These are phyloP conservation scores for Paraescarpia echinospica DNA, from an alignment of 1,140 invertebrate species.

Conservation along the genomic window DNA sequence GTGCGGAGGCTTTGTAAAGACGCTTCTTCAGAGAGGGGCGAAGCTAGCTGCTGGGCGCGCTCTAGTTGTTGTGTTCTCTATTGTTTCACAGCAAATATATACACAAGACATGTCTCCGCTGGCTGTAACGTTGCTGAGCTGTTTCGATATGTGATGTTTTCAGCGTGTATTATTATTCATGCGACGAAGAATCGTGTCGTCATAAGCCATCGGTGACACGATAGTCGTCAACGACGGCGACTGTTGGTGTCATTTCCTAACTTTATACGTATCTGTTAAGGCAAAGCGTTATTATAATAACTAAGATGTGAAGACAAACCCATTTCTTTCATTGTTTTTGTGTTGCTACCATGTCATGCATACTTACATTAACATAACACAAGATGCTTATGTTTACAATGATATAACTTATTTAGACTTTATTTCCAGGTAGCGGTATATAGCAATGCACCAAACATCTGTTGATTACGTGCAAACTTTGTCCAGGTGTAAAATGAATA, in stretches of 20 bases:
- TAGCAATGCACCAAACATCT: background rate
- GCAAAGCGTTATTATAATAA: background rate
- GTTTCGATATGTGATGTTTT: background rate
- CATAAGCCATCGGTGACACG: background rate
- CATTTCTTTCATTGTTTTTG: background rate
- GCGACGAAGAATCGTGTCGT: background rate
- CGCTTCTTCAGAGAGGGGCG: background rate
- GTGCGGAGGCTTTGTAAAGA: background rate
- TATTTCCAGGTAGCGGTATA: background rate
- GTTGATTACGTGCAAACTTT: background rate
- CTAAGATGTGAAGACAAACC: background rate
- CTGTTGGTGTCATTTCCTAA: background rate
- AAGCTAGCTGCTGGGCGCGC: background rate
- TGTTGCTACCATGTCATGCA: background rate
- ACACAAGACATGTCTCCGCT: background rate
- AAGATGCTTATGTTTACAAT: background rate
- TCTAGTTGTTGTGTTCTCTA: background rate
- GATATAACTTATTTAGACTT: background rate
- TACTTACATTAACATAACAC: slow-evolving; percentile 4
- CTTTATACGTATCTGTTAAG: background rate
- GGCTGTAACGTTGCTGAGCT: background rate
- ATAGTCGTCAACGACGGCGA: background rate
- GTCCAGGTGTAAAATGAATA: background rate
- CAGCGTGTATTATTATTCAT: background rate
- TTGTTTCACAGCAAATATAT: background rate